Evolutionary conservation across 2,113 vertebrate genomes (phyloP).

Genomic region (Glaucomys volans): DNA sequence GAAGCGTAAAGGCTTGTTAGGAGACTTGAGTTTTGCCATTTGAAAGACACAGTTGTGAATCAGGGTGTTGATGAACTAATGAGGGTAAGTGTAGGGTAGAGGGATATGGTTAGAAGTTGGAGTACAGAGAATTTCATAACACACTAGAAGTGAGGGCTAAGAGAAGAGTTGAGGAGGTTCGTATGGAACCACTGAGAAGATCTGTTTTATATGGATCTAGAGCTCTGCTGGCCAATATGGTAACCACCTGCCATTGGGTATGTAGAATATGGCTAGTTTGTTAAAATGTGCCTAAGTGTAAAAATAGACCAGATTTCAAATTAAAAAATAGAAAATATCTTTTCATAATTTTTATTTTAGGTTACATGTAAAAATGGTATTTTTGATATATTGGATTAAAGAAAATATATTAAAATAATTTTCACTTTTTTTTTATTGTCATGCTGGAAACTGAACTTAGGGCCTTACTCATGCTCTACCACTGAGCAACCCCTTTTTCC

Average conservation of each 20-base stretch:
- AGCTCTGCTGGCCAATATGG: not conserved
- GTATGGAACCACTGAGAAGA: not conserved
- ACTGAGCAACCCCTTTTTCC: not conserved
- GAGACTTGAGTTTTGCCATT: not conserved
- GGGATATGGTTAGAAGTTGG: not conserved
- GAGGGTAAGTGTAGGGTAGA: not conserved
- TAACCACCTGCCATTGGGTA: not conserved
- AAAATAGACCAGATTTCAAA: not conserved
- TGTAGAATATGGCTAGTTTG: not conserved
- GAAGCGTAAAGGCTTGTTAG: not conserved
- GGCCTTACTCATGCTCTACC: not conserved
- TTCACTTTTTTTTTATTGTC: not conserved
- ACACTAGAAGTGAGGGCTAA: not conserved
- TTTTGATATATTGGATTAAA: slow-evolving; percentile 5
- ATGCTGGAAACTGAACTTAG: not conserved
- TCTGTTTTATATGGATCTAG: not conserved
- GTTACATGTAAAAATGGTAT: not conserved
- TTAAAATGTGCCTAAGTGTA: not conserved
- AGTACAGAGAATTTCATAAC: not conserved
- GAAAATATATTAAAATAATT: slow-evolving; percentile 17
- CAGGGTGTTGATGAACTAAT: not conserved
- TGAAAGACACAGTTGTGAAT: not conserved
- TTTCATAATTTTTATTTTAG: not conserved
- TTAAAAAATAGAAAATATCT: slow-evolving; percentile 1
- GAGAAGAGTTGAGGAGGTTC: not conserved